phyloP scores from a whole-genome alignment of 2,797 vertebrate species.

The Mormyrus hasselquistii region DNA sequence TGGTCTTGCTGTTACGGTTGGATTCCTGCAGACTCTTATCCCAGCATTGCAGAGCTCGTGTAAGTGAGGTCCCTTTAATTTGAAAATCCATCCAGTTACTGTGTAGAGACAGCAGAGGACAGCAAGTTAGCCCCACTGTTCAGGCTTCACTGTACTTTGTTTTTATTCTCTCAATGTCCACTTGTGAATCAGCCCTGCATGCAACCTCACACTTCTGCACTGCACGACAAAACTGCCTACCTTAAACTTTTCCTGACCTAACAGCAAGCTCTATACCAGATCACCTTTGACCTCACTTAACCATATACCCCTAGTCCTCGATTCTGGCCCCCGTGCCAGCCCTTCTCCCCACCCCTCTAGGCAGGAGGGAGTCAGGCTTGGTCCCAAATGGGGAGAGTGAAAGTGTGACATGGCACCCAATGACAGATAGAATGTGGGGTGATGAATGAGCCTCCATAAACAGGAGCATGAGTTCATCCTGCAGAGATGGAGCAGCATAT shows the following conservation, averaged over 20 bases:
- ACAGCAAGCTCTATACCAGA: constrained; percentile 23
- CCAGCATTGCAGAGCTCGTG: constrained; percentile 75
- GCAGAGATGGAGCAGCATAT: constrained; percentile 30
- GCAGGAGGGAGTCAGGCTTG: constrained; percentile 6
- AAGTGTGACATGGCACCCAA: constrained; percentile 53
- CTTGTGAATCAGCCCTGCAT: constrained; percentile 18
- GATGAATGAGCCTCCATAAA: constrained; percentile 48
- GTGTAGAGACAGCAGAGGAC: constrained; percentile 22
- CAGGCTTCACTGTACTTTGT: neutral
- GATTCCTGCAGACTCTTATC: constrained; percentile 70
- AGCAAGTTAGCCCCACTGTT: neutral
- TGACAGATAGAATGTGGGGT: constrained; percentile 52
- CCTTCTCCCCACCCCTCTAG: constrained; percentile 19
- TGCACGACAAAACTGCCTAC: constrained; percentile 20
- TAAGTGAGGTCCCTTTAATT: constrained; percentile 65
- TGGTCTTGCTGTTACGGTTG: constrained; percentile 60
- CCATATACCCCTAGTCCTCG: constrained; percentile 30
- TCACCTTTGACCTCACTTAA: constrained; percentile 24
- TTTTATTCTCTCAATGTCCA: constrained; percentile 17
- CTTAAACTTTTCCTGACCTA: constrained; percentile 15
- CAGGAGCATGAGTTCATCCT: constrained; percentile 51
- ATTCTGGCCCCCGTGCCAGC: constrained; percentile 8
- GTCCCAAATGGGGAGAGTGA: constrained; percentile 42
- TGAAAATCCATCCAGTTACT: constrained; percentile 75
- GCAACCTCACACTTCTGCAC: neutral